These are phyloP conservation scores for Lipotes vexillifer DNA, from an alignment of 2,113 vertebrate genomes.

Conservation along the genomic window DNA sequence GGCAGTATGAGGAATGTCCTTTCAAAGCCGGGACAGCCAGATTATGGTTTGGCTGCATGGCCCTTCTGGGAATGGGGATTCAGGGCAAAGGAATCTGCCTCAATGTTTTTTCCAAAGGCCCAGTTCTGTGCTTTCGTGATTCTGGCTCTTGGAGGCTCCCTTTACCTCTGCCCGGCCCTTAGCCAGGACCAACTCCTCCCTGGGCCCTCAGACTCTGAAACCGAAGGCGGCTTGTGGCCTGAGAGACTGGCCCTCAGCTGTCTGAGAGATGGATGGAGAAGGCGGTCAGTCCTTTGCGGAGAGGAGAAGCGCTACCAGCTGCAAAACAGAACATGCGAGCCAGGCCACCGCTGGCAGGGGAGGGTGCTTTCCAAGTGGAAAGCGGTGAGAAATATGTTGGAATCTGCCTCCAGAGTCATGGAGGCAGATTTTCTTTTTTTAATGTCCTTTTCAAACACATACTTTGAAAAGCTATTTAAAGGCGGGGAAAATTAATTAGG, in stretches of 20 bases:
- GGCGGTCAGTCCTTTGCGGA: fast-evolving
- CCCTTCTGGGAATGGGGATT: background rate
- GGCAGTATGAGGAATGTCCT: background rate
- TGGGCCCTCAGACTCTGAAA: background rate
- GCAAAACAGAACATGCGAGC: background rate
- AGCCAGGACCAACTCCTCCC: background rate
- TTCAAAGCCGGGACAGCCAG: background rate
- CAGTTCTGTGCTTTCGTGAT: background rate
- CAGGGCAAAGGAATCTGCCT: slow-evolving; percentile 36
- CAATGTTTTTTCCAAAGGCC: slow-evolving; percentile 51
- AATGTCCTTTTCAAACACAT: slow-evolving; percentile 56
- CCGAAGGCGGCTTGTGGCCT: background rate
- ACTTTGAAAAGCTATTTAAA: slow-evolving; percentile 58
- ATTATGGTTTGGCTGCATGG: background rate
- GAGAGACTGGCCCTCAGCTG: background rate
- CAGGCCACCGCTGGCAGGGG: background rate
- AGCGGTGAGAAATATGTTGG: slow-evolving; percentile 32
- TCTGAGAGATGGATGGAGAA: background rate
- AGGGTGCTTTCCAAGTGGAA: slow-evolving; percentile 37
- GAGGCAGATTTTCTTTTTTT: background rate
- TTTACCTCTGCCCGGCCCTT: background rate
- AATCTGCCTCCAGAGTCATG: slow-evolving; percentile 40
- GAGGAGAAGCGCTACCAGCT: background rate
- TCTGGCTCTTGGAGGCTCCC: background rate
- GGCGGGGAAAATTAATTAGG: slow-evolving; percentile 56